Evolutionary conservation across 1,140 invertebrate genomes (phyloP), one percentile per base, ranked within the genome.

Genomic region (Aradophagus sp.): DNA sequence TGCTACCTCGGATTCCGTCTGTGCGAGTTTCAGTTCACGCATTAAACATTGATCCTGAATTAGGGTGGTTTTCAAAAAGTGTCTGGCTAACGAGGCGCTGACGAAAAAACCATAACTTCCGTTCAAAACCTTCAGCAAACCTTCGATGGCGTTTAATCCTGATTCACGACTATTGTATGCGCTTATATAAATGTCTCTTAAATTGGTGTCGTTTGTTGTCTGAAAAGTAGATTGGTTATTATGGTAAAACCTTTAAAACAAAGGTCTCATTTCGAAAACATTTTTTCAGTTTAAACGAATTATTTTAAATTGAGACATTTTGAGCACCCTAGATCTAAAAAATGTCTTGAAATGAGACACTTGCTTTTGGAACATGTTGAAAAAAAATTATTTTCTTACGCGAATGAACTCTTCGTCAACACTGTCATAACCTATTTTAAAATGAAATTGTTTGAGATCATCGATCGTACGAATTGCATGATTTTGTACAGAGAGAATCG

Each of bases 401-500:
- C 80, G 76, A 48, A 84, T 82, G 23, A 84, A 86, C 50, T 81
- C 78, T 14, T 85, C 81, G 3, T 86, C 85, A 10, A 56, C 73
- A 1, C 71, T 75, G 11, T 81, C 87, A 58, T 89, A 91, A 2
- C 89, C 89, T 20, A 90, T 86, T 62, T 87, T 87, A 38, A 90
- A 88, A 44, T 88, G 84, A 13, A 88, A 88, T 16, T 87, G 79
- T 0, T 90, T 66, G 0, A 91, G 84, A 55, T 89, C 89, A 0
- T 84, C 81, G 2, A 90, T 84, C 0, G 86, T 88, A 15, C 84
- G 86, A 10, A 91, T 88, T 14, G 85, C 86, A 15, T 83, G 84
- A 0, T 86, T 86, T 62, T 90, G 86, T 0, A 91, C 89, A 0
- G 90, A 90, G 11, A 91, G 73, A 8, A 90, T 89, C 0, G 90